These are phyloP conservation scores for Parazoanthus swiftii DNA, from an alignment of 92 coral and sea anemone species.

Conservation along the genomic window DNA sequence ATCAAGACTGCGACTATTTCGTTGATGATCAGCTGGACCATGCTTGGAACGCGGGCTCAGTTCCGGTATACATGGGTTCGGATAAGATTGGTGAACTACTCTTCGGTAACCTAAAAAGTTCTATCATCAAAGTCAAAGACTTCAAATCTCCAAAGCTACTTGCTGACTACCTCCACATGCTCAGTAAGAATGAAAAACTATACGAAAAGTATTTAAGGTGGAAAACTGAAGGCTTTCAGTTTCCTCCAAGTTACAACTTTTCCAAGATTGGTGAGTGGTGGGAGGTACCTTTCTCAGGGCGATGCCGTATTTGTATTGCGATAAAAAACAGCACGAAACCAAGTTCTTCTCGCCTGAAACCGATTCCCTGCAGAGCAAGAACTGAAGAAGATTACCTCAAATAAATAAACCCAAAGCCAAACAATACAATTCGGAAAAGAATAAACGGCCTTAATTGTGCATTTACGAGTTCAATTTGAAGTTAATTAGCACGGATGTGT, in stretches of 20 bases:
- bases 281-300: constrained; percentile 29
- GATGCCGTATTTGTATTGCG: constrained; percentile 25
- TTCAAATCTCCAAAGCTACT: constrained; percentile 49
- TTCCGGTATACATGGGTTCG: constrained; percentile 56
- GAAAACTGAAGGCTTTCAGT: constrained; percentile 50
- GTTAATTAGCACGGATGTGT: no score
- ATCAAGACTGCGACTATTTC: constrained; percentile 59
- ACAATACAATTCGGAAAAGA: no score
- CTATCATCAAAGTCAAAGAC: constrained; percentile 59
- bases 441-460: no score
- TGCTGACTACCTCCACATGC: constrained; percentile 50
- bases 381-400: constrained; percentile 4
- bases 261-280: constrained; percentile 33
- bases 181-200: constrained; percentile 48
- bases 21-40: constrained; percentile 59
- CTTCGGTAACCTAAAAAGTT: constrained; percentile 50
- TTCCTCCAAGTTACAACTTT: constrained; percentile 32
- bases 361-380: not conserved
- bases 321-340: not conserved
- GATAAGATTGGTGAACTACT: constrained; percentile 53
- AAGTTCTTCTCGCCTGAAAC: not conserved
- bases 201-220: constrained; percentile 55
- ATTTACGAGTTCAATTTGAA: no score
- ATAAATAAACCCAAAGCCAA: no score
- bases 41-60: constrained; percentile 52